Evolutionary conservation across 2,113 vertebrate genomes (phyloP), one percentile per base, ranked within the genome.

Genomic region (Thamnophis sirtalis): DNA sequence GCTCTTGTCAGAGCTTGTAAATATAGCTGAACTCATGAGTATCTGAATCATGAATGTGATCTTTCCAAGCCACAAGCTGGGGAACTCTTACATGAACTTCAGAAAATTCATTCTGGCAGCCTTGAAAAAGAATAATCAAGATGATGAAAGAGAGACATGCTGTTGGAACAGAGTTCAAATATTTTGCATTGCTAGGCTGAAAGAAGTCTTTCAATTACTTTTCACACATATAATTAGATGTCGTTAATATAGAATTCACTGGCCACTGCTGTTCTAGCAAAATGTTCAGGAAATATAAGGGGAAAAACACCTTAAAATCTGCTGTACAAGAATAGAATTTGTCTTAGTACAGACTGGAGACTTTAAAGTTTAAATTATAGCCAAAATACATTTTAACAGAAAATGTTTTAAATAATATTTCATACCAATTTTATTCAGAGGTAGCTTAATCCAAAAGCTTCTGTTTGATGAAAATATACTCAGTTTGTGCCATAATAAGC

Each of bases 91-190:
- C 54, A 3, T 94, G 26, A 73, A 90, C 54, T 33, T 88, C 60
- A 33, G 87, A 89, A 93, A 93, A 91, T 88, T n/a, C n/a, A n/a
- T 93, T 60, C 87, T 33, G 84, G n/a, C 84, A 95, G 60, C 56
- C 24, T 48, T 84, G n/a, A 73, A 19, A 88, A 89, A 49, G 93
- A 95, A 89, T 90, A 87, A 86, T 54, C 89, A 85, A 90, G 88
- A 89, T 17, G 63, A 80, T 60, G 48, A 92, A 94, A 88, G 56
- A 3, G 54, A 88, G 91, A 95, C 13, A 56, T 86, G 86, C 68
- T 91, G 50, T 63, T 54, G 90, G 86, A 33, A 0, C 86, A 89
- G 51, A 68, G n/a, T 55, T 96, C 93, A 85, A 93, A 87, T 33
- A 5, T 90, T 94, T 92, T 92, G 86, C 49, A 92, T 2, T 0